Conservation (phyloP, 2,113 vertebrate genomes). For the Eleginops maclovinus region DNA sequence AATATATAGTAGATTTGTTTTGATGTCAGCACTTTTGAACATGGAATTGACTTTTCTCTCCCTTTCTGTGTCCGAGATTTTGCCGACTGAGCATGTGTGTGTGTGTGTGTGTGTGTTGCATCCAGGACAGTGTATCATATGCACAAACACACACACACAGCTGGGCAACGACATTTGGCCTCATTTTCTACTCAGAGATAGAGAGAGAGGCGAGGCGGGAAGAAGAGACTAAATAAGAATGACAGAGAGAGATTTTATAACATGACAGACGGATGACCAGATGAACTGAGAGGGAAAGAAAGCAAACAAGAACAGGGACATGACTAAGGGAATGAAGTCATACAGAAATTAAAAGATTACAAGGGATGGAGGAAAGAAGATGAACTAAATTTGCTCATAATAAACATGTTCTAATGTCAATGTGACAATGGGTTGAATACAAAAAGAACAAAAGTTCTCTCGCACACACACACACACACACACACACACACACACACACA, state of each 20-base stretch:
- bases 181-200: constrained; percentile 51
- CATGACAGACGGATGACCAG: constrained; percentile 62
- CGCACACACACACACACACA: too few relatives aligned
- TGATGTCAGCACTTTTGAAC: constrained; percentile 15
- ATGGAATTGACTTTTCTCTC: not conserved
- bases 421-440: too few relatives aligned
- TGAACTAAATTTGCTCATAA: not conserved
- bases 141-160: constrained; percentile 32
- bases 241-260: constrained; percentile 47
- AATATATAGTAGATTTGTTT: not conserved
- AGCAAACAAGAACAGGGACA: not conserved
- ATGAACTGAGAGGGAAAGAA: constrained; percentile 44
- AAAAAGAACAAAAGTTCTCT: too few relatives aligned
- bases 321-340: not conserved
- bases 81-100: constrained; percentile 32
- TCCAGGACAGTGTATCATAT: constrained; percentile 2
- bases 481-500: too few relatives aligned
- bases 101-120: constrained; percentile 16
- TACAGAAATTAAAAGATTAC: not conserved
- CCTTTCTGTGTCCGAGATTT: constrained; percentile 34
- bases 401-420: not conserved
- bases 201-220: constrained; percentile 7
- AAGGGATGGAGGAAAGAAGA: not conserved
- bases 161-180: constrained; percentile 56
- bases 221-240: constrained; percentile 22